Conservation (phyloP, 2,888 invertebrate genomes). For the Ischnus inquisitorius region DNA sequence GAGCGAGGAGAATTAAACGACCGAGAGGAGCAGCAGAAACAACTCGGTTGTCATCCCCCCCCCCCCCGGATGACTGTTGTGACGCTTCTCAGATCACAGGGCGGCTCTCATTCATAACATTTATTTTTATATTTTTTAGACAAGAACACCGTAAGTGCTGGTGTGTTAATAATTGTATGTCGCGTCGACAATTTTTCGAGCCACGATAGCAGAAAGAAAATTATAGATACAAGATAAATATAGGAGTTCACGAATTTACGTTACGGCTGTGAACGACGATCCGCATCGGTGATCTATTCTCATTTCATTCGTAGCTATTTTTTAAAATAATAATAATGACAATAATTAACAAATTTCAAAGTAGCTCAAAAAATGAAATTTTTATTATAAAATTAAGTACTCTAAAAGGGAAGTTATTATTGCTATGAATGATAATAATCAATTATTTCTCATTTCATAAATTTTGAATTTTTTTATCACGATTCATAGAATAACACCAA, state of each 20-base stretch:
- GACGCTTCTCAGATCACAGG: conserved; percentile 32
- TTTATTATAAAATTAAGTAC: too few relatives aligned
- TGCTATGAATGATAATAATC: too few relatives aligned
- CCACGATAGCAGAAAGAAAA: conserved; percentile 23
- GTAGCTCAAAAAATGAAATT: too few relatives aligned
- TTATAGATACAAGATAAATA: background rate
- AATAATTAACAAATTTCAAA: too few relatives aligned
- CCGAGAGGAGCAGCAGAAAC: conserved; percentile 9
- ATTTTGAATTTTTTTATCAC: too few relatives aligned
- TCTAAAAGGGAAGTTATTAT: too few relatives aligned
- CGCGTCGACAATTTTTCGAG: conserved; percentile 11
- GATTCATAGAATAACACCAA: too few relatives aligned
- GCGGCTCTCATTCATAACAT: conserved; percentile 17
- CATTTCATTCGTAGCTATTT: background rate
- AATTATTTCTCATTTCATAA: too few relatives aligned
- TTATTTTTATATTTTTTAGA: conserved; percentile 4
- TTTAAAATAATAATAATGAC: too few relatives aligned
- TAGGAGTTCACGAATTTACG: background rate
- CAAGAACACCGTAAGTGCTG: background rate
- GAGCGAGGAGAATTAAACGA: conserved; percentile 7
- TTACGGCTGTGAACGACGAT: background rate
- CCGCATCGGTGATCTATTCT: background rate
- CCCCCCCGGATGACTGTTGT: conserved; percentile 22
- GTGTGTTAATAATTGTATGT: conserved; percentile 15
- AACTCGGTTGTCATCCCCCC: background rate